These are phyloP conservation scores for Tychaedon coryphoeus DNA, from an alignment of 2,113 vertebrate genomes.

Conservation along the genomic window DNA sequence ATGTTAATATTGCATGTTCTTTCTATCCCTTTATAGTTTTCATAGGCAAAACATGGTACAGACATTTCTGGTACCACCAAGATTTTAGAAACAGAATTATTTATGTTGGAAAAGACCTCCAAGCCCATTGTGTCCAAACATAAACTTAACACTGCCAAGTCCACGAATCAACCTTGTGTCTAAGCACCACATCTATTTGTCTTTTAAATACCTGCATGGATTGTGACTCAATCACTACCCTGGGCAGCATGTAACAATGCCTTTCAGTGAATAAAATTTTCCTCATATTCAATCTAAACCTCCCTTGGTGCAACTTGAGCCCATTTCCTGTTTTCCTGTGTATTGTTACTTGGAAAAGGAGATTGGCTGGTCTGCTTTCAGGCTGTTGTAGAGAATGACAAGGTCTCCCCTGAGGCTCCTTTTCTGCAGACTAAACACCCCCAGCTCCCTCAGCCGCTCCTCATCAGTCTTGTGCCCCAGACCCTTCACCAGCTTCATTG, in stretches of 20 bases:
- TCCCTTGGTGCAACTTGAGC: neutral
- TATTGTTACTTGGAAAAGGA: neutral
- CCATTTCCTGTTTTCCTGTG: neutral
- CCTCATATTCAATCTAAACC: neutral
- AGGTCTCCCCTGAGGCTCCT: neutral
- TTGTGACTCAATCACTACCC: neutral
- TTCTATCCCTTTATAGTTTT: neutral
- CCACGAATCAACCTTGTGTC: neutral
- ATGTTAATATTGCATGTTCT: neutral
- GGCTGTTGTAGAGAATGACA: no score
- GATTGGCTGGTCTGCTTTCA: neutral
- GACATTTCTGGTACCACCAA: neutral
- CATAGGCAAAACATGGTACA: neutral
- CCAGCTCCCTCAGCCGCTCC: neutral
- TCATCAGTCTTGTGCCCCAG: neutral
- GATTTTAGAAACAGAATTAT: neutral
- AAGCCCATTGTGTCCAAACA: neutral
- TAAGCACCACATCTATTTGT: neutral
- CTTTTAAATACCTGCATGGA: neutral
- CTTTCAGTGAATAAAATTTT: neutral
- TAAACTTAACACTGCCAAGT: neutral
- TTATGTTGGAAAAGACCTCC: neutral
- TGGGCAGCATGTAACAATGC: neutral
- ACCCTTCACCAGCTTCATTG: neutral
- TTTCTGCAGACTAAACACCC: neutral